Evolutionary conservation across 2,113 vertebrate genomes (phyloP).

Genomic region (Myrmophylax atrothorax): DNA sequence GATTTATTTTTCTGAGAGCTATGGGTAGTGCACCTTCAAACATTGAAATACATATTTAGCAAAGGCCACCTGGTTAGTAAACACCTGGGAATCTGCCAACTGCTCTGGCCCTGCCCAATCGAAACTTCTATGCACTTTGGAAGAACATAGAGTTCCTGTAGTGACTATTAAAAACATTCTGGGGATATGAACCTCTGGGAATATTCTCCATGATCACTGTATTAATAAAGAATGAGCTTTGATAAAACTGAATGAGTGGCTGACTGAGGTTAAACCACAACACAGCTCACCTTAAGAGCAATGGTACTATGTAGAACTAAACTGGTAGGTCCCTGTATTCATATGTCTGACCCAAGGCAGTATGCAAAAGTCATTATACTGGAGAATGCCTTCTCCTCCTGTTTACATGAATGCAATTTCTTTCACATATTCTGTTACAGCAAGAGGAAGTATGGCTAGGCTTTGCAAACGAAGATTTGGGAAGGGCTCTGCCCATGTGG

Average conservation of each 20-base stretch:
- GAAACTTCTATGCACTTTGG: background rate
- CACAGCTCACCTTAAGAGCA: background rate
- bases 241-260: background rate
- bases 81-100: background rate
- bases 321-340: background rate
- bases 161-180: background rate
- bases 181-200: background rate
- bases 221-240: background rate
- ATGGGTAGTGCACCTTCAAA: no score
- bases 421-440: background rate
- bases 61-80: background rate
- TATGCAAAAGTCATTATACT: background rate
- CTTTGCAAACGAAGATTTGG: no score
- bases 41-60: background rate
- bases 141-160: background rate
- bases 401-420: background rate
- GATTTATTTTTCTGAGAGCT: background rate
- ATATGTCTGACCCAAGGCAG: background rate
- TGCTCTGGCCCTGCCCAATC: background rate
- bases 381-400: background rate
- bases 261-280: background rate
- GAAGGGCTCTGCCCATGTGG: no score
- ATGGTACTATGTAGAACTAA: background rate
- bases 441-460: background rate
- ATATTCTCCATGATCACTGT: background rate